A percentile compares a stretch with the other conserved stretches of the same genome.
Evolutionary conservation across 2,888 invertebrate genomes (phyloP).

Genomic region (Andrena camellia): DNA sequence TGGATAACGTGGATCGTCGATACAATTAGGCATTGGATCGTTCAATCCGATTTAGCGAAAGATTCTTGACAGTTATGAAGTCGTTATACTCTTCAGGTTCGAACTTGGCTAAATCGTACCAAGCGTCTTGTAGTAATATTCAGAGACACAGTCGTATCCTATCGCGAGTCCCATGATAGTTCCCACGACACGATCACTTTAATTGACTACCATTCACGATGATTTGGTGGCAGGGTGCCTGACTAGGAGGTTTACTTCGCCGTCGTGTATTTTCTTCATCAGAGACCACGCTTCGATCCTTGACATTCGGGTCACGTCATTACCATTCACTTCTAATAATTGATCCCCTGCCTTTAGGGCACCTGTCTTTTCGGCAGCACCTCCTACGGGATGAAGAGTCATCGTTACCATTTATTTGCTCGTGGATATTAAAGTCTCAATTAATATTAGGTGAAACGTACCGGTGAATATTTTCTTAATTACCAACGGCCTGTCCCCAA

Average conservation of each 20-base stretch:
- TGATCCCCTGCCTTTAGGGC: conserved; percentile 94
- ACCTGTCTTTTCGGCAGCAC: conserved; percentile 95
- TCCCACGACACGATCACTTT: conserved; percentile 25
- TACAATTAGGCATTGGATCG: conserved; percentile 14
- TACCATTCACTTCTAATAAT: conserved; percentile 93
- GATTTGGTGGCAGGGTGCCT: conserved; percentile 85
- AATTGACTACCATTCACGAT: conserved; percentile 80
- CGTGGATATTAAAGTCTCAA: not conserved
- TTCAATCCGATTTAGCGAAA: not conserved
- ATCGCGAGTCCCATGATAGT: not conserved
- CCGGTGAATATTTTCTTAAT: conserved; percentile 98
- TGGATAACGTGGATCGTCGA: not conserved
- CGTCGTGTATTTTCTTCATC: conserved; percentile 95
- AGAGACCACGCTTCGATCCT: conserved; percentile 97
- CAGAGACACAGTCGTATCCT: not conserved
- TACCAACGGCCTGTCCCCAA: conserved; percentile 94
- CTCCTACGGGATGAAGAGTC: conserved; percentile 87
- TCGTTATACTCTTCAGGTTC: not conserved
- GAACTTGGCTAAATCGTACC: not conserved
- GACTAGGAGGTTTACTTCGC: conserved; percentile 90
- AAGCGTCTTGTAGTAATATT: not conserved
- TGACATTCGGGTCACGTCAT: conserved; percentile 93
- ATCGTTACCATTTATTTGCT: not conserved
- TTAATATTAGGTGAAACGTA: conserved; percentile 82
- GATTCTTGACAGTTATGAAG: not conserved